Evolutionary conservation across 64 coral and sea anemone species (phyloP), one percentile per base, ranked within the genome.

Genomic region (Hydrozoanthus tunicans): DNA sequence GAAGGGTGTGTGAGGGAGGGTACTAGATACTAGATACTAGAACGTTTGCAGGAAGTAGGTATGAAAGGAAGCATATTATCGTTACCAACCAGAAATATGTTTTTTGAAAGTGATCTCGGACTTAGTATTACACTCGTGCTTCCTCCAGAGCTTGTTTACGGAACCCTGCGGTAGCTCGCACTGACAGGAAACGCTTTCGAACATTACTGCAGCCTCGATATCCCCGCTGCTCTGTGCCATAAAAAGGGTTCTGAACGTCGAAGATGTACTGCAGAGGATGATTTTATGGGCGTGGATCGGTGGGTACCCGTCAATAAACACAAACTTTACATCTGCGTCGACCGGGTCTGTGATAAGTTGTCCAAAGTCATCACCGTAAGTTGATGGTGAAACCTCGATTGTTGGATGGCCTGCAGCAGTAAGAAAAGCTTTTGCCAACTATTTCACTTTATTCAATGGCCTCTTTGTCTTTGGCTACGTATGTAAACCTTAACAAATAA

Each of bases 281-380:
- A 86, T 56, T 71, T 73, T 73, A 24, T 86, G 83, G 14, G 83
- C 83, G 12, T 59, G 9, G 8, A 86, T 17, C 10, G 83, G 83
- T 73, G 83, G 68, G 83, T 86, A 68, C 32, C 54, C 20, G 23
- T 86, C 83, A 12, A 58, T 66, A 43, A 86, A 86, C 53, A 73
- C 2, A 15, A 86, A 86, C 23, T 12, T 58, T 20, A 86, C 67
- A 57, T 86, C 83, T 32, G 83, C 20, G 32, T 86, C 66, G 4
- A 7, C 6, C 12, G 83, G 27, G 54, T 73, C 83, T 59, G 53
- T 73, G 3, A 86, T 9, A 58, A 86, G 53, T n/a, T 70, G 5
- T 11, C 68, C 83, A 53, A 86, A 57, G 32, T 86, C 83, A 13
- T 73, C 14, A 24, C 24, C 68, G 83, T 59, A 86, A 0, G 83